These are phyloP conservation scores for Periophthalmodon schlosseri DNA, from an alignment of 2,113 vertebrate species.

Conservation along the genomic window DNA sequence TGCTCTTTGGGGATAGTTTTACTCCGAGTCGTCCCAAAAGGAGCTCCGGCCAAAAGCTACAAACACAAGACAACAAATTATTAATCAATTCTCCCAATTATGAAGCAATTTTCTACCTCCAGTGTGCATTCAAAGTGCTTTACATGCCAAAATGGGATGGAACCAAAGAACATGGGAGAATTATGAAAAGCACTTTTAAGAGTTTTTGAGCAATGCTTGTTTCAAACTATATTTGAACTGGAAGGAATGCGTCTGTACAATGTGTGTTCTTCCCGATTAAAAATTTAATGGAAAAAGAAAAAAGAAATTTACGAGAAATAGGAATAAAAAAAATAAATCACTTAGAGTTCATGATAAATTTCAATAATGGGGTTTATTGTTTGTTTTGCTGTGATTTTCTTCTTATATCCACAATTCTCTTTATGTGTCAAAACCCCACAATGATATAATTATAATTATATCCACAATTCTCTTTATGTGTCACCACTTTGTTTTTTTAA, in stretches of 20 bases:
- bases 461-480: constrained; percentile 62
- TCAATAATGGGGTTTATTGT: constrained; percentile 63
- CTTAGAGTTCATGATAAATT: constrained; percentile 58
- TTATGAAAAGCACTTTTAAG: too few relatives aligned
- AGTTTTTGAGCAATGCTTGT: too few relatives aligned
- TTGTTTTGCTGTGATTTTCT: constrained; percentile 70
- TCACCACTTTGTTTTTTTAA: constrained; percentile 77
- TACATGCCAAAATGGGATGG: too few relatives aligned
- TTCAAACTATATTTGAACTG: too few relatives aligned
- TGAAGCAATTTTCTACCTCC: too few relatives aligned
- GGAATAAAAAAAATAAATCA: constrained; percentile 53
- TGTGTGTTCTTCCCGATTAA: too few relatives aligned
- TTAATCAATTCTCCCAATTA: neutral
- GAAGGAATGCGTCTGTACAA: too few relatives aligned
- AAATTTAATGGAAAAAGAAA: too few relatives aligned
- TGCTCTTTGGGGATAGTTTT: constrained; percentile 91
- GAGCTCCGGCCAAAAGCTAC: constrained; percentile 89
- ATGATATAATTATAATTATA: too few relatives aligned
- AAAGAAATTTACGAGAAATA: constrained; percentile 59
- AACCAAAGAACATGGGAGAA: too few relatives aligned
- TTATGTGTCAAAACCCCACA: too few relatives aligned
- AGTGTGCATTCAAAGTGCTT: too few relatives aligned
- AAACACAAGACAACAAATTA: constrained; percentile 10
- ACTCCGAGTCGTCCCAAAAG: constrained; percentile 89
- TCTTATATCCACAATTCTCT: constrained; percentile 59